A percentile compares a stretch with the other conserved stretches of the same genome.
Evolutionary conservation across 2,113 vertebrate genomes (phyloP).

Genomic region (Sardina pilchardus): DNA sequence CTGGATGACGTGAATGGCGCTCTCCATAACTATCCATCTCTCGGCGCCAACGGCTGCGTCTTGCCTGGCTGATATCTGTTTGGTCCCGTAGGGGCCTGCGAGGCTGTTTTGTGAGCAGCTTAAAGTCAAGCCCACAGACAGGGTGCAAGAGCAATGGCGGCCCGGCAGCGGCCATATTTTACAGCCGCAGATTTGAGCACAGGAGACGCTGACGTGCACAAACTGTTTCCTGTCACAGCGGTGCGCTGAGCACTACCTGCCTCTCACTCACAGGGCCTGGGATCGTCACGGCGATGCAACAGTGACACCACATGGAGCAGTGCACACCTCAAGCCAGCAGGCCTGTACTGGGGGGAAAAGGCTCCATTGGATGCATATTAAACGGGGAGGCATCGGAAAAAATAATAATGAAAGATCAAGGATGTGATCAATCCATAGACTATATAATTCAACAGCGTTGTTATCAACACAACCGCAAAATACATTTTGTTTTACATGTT

Average conservation of each 20-base stretch:
- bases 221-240: slow-evolving; percentile 16
- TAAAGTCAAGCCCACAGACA: neutral
- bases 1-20: neutral
- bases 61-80: neutral
- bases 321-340: neutral
- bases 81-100: neutral
- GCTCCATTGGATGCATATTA: neutral
- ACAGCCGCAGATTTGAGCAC: neutral
- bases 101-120: slow-evolving; percentile 19
- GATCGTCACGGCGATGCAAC: slow-evolving; percentile 58
- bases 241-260: neutral
- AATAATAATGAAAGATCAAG: neutral
- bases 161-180: neutral
- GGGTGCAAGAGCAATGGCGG: neutral
- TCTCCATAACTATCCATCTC: neutral
- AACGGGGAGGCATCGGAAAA: neutral
- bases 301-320: slow-evolving; percentile 66
- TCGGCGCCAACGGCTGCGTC: neutral
- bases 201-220: slow-evolving; percentile 13
- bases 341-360: neutral
- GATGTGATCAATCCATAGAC: neutral
- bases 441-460: neutral
- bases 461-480: too few species aligned
- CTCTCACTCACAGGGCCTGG: neutral
- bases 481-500: too few species aligned